Conservation (phyloP, 2,113 vertebrate genomes). For the Gymnogyps californianus region DNA sequence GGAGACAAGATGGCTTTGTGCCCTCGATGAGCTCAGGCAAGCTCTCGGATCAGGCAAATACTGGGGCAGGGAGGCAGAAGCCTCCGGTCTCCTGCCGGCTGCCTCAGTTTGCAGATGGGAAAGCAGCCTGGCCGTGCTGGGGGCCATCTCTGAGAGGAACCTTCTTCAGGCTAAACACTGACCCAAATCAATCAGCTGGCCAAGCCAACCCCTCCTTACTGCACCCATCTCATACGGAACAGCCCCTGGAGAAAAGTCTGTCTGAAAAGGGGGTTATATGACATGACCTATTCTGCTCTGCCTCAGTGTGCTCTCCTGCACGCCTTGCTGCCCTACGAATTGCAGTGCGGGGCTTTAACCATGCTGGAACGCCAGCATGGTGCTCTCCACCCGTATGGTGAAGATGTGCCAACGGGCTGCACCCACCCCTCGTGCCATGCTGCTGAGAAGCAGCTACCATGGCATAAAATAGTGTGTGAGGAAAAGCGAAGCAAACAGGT, state of each 20-base stretch:
- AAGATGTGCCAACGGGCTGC: not conserved
- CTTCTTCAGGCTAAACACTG: not conserved
- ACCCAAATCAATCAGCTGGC: not conserved
- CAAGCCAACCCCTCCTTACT: not conserved
- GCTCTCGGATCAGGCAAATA: not conserved
- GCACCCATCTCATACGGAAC: not conserved
- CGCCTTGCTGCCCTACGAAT: rapidly evolving
- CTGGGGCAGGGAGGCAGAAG: not conserved
- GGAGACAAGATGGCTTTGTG: not conserved
- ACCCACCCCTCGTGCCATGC: not conserved
- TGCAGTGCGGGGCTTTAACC: not conserved
- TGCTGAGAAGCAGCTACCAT: not conserved
- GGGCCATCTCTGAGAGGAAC: not conserved
- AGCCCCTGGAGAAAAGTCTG: not conserved
- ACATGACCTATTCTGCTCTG: not conserved
- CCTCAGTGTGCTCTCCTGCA: not conserved
- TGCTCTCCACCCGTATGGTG: not conserved
- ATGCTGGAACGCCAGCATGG: rapidly evolving
- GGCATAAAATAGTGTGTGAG: not conserved
- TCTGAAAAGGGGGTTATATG: not conserved
- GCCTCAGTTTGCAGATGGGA: not conserved
- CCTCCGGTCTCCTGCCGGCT: not conserved
- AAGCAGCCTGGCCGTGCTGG: not conserved
- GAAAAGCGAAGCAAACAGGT: not conserved
- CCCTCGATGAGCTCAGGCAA: not conserved